Percentiles rank a stretch among this genome's conserved stretches.
These are phyloP conservation scores for Nymphalis io DNA, from an alignment of 1,140 invertebrate species.

Conservation along the genomic window DNA sequence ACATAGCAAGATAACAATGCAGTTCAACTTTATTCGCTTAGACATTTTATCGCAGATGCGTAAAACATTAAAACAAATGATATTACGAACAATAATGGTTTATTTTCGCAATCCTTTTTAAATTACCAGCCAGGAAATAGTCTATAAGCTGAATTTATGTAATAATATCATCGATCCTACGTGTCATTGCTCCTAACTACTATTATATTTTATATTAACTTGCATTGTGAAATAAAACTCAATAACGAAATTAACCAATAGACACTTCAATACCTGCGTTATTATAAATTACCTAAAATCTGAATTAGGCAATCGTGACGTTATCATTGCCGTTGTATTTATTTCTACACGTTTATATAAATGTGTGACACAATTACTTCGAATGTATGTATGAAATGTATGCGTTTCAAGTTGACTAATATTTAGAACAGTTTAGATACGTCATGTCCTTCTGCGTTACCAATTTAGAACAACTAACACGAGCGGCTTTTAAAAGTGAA, in stretches of 20 bases:
- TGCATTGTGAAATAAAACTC: no score
- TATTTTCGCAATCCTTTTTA: no score
- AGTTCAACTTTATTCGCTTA: background rate
- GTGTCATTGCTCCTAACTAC: background rate
- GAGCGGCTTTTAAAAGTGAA: conserved; percentile 14
- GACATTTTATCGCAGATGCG: no score
- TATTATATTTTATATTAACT: background rate
- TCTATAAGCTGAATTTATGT: background rate
- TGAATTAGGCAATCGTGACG: background rate
- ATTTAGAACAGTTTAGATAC: conserved; percentile 4
- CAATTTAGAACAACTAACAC: conserved; percentile 19
- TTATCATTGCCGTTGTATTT: background rate
- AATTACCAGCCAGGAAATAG: no score
- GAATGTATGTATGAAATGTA: background rate
- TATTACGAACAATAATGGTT: no score
- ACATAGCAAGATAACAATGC: background rate
- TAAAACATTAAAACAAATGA: no score
- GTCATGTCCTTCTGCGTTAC: conserved; percentile 12
- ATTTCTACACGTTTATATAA: background rate
- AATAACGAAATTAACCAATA: no score
- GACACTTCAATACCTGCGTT: no score
- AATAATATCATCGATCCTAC: background rate
- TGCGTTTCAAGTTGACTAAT: background rate
- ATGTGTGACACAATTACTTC: background rate
- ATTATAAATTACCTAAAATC: background rate